Conservation (phyloP, 2,113 vertebrate genomes). For the Cercopithecus mona region DNA sequence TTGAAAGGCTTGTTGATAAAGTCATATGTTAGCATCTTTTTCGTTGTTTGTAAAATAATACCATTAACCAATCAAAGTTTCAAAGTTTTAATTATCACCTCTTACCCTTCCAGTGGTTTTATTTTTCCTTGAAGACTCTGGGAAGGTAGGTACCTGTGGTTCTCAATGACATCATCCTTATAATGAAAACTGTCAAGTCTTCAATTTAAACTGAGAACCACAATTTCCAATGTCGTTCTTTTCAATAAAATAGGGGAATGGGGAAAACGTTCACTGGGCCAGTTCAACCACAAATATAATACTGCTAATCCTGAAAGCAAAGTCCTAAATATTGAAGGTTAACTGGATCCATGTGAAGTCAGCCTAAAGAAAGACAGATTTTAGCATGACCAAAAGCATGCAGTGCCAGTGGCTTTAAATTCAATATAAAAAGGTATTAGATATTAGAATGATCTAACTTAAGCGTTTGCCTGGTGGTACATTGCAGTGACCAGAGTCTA, state of each 20-base stretch:
- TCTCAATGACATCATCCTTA: neutral
- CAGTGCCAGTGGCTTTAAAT: neutral
- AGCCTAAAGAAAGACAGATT: neutral
- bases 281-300: neutral
- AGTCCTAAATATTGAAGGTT: neutral
- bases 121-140: neutral
- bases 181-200: neutral
- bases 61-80: conserved; percentile 17
- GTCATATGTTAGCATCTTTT: neutral
- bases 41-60: neutral
- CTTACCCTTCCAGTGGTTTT: neutral
- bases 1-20: neutral
- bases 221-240: neutral
- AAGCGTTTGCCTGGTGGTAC: neutral
- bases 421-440: neutral
- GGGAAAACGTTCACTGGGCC: neutral
- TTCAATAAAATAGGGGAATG: neutral
- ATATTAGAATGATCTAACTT: neutral
- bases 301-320: neutral
- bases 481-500: neutral
- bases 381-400: neutral
- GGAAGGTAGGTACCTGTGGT: neutral
- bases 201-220: neutral
- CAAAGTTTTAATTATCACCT: neutral
- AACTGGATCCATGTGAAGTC: neutral